Evolutionary conservation across 2,797 vertebrate genomes (phyloP), one percentile per base, ranked within the genome.

Genomic region (Orientallactaga sibirica): DNA sequence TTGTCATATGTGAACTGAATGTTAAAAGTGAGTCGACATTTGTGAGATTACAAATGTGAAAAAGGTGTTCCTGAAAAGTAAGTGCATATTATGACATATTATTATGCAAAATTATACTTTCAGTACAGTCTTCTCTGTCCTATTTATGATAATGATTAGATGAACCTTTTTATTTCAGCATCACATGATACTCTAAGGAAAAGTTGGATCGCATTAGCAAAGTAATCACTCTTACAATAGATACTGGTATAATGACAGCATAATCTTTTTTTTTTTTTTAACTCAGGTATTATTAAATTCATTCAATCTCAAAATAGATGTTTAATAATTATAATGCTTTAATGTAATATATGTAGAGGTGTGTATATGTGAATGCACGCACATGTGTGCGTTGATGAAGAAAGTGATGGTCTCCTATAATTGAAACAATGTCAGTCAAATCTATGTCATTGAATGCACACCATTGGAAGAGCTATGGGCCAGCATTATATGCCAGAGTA

Each of bases 21-120:
- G 14, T 93, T 93, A 77, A 93, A 58, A 58, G 83, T 52, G 1
- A 78, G 10, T 43, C 70, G 27, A 88, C 48, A 61, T 80, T 77
- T 90, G 8, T 2, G n/a, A 20, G 1, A 20, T 84, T 41, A 84
- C 7, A 24, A 64, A 48, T 88, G 27, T 86, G 3, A 12, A 90
- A 7, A 78, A 0, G 10, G 0, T 61, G 6, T 87, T 94, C 43
- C 52, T 55, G 41, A 29, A 91, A 82, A 70, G 14, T 22, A 48
- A 93, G 86, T 41, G 16, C 85, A 1, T 79, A 68, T 7, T 55
- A 18, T 75, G 61, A 75, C 3, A 75, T 37, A 37, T 37, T 37
- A 37, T 37, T 37, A 37, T 70, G 29, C 86, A 88, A 86, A 70
- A 71, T 61, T 55, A 75, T 68, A 15, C 68, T 86, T 95, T 91